Conservation (phyloP, 2,113 vertebrate genomes). For the Limnothrissa miodon region DNA sequence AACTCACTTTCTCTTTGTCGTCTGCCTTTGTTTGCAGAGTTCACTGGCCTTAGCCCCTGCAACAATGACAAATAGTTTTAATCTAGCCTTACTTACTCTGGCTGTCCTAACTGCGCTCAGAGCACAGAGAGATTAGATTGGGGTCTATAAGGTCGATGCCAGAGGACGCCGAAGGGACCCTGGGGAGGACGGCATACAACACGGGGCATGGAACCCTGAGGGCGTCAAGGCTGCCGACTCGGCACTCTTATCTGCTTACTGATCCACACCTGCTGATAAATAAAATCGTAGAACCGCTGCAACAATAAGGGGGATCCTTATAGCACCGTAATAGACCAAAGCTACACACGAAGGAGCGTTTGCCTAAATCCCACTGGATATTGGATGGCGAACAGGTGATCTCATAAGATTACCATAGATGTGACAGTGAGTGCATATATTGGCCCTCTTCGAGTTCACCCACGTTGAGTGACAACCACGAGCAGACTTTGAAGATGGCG, state of each 20-base stretch:
- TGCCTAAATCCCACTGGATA: neutral
- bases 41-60: constrained; percentile 35
- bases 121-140: constrained; percentile 33
- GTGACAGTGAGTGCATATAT: neutral
- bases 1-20: constrained; percentile 40
- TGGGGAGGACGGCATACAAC: constrained; percentile 1
- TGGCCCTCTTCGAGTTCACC: neutral
- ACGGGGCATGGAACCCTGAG: constrained; percentile 11
- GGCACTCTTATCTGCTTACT: constrained; percentile 26
- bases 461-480: neutral
- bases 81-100: constrained; percentile 32
- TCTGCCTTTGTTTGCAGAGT: neutral
- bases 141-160: constrained; percentile 16
- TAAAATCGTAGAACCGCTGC: neutral
- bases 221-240: neutral
- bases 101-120: constrained; percentile 14
- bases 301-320: too few relatives aligned
- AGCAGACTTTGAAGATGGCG: neutral
- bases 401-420: neutral
- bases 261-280: neutral
- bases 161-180: neutral
- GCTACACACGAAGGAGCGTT: neutral
- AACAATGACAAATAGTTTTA: constrained; percentile 54
- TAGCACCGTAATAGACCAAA: neutral
- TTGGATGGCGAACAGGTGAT: neutral